Percentiles rank a stretch among this genome's conserved stretches.
These are phyloP conservation scores for Caenorhabditis sp. DNA, from an alignment of 2,888 invertebrate species.

Conservation along the genomic window DNA sequence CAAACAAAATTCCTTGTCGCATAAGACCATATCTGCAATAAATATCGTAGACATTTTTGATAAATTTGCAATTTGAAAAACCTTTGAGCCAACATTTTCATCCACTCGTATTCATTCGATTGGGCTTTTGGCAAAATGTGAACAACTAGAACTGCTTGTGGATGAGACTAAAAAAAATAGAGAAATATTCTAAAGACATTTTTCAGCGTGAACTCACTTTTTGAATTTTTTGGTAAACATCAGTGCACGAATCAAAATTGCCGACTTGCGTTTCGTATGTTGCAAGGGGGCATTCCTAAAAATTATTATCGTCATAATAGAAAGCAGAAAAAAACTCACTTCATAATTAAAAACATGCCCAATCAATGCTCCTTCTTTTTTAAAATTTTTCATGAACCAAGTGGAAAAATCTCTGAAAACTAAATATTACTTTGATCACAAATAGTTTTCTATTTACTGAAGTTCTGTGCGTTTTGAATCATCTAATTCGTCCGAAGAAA, in stretches of 20 bases:
- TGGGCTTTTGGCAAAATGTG: constrained; percentile 61
- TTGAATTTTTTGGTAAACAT: constrained; percentile 30
- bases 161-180: constrained; percentile 37
- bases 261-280: constrained; percentile 13
- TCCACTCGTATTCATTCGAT: constrained; percentile 61
- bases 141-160: constrained; percentile 57
- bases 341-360: constrained; percentile 40
- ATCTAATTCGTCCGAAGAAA: constrained; percentile 19
- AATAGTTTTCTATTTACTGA: constrained; percentile 13
- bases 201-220: too few species aligned
- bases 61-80: constrained; percentile 10
- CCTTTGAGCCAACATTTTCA: constrained; percentile 50
- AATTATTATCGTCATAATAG: not conserved
- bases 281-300: constrained; percentile 15
- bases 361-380: constrained; percentile 25
- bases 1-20: constrained; percentile 64
- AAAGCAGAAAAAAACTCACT: too few species aligned
- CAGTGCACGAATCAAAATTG: constrained; percentile 31
- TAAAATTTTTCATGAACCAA: constrained; percentile 35
- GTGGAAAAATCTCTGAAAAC: constrained; percentile 27
- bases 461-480: constrained; percentile 15
- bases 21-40: constrained; percentile 50
- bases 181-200: too few species aligned
- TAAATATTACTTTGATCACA: not conserved
- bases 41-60: not conserved